Evolutionary conservation across 1,140 invertebrate genomes (phyloP), one percentile per base, ranked within the genome.

Genomic region (Drosophila sproati): DNA sequence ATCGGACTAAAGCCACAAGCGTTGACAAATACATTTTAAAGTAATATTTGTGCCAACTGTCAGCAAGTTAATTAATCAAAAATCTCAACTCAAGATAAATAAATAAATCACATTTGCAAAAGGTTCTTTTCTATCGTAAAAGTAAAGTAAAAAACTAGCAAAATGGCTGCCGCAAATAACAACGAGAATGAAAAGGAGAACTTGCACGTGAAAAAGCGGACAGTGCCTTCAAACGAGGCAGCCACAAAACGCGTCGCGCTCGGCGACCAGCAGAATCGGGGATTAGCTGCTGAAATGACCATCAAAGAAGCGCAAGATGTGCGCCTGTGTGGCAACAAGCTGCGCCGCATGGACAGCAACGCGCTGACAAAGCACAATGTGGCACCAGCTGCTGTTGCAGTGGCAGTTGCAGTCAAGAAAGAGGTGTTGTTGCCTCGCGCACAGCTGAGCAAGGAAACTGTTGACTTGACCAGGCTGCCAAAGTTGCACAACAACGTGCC

Each of bases 331-430:
- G 20, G 1, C 20, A 78, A 50, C 7, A 62, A 75, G 12, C 37
- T 92, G 6, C 85, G 82, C 3, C 86, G 91, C 4, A 91, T 92
- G 67, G 91, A 92, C 59, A 92, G 91, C 69, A 91, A 91, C 50
- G 91, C 87, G 0, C 51, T 92, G 41, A 78, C 71, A 50, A 91
- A 91, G 34, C 74, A 82, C 5, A 66, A 51, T 31, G 52, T 66
- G 62, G 39, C n/a, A 20, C 61, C 43, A 5, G 71, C 67, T 3
- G 60, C 72, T 20, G 20, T 20, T 20, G 20, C 20, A 20, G 20
- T 2, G 20, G 20, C 1, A 6, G 75, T 43, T n/a, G 64, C 8
- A 34, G 61, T 20, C 5, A 7, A 74, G 6, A 55, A 62, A 43
- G 39, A 68, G 3, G 37, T 20, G 5, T 39, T 61, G 47, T 3